phyloP scores from a whole-genome alignment of 2,888 invertebrate genomes.

The Congeria kusceri region DNA sequence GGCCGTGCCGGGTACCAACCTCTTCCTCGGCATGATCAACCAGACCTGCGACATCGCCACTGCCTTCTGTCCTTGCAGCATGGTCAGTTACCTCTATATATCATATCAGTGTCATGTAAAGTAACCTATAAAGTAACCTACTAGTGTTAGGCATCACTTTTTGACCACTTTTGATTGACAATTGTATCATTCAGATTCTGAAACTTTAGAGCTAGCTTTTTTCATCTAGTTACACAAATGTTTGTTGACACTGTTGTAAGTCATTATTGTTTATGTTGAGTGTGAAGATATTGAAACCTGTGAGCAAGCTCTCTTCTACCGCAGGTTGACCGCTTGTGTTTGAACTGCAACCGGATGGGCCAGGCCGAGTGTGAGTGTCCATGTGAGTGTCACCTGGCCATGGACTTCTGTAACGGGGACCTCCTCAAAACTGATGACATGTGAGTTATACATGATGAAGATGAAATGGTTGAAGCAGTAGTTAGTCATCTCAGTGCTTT shows the following conservation, averaged over 20 bases:
- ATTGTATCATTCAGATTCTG: too few species aligned
- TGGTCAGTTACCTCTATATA: constrained; percentile 86
- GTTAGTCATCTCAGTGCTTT: too few species aligned
- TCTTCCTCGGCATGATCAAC: constrained; percentile 95
- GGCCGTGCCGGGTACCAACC: constrained; percentile 93
- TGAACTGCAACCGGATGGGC: constrained; percentile 97
- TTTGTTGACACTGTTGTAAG: too few species aligned
- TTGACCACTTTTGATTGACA: too few species aligned
- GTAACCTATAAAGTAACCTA: too few species aligned
- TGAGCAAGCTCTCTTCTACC: constrained; percentile 17
- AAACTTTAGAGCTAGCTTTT: too few species aligned
- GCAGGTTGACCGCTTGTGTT: constrained; percentile 92
- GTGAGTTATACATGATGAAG: constrained; percentile 76
- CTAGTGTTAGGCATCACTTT: too few species aligned
- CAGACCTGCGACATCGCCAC: constrained; percentile 92
- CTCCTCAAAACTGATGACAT: constrained; percentile 83
- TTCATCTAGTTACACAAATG: too few species aligned
- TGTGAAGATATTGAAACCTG: too few species aligned
- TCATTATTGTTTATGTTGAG: too few species aligned
- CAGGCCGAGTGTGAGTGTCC: constrained; percentile 98
- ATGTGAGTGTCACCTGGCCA: constrained; percentile 92
- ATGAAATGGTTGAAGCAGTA: neutral
- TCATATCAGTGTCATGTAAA: too few species aligned
- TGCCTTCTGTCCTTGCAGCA: constrained; percentile 96
- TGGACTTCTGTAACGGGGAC: constrained; percentile 86